Evolutionary conservation across 2,888 invertebrate species (phyloP).

Genomic region (Cryptosula pallasiana): DNA sequence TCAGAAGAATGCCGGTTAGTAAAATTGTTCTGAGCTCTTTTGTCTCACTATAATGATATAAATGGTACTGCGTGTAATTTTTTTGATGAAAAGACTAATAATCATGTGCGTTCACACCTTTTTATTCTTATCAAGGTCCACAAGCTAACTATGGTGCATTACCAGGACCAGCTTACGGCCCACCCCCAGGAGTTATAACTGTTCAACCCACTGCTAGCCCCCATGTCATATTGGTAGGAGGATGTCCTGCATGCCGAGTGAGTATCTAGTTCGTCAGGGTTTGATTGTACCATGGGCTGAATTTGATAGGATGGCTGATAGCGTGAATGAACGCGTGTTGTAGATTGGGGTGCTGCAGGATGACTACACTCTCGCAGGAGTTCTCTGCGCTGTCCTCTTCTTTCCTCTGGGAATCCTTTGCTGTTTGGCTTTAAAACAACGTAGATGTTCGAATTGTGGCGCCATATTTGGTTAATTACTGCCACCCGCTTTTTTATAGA

Average conservation of each 20-base stretch:
- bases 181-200: conserved; percentile 26
- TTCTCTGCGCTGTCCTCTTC: conserved; percentile 76
- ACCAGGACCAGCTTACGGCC: background rate
- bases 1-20: conserved; percentile 8
- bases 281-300: background rate
- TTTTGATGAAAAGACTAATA: too few species aligned
- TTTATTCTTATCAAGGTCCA: background rate
- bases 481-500: too few species aligned
- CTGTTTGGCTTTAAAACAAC: conserved; percentile 75
- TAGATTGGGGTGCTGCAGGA: conserved; percentile 77
- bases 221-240: conserved; percentile 76
- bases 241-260: conserved; percentile 80
- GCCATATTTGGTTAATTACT: conserved; percentile 66
- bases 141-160: conserved; percentile 3
- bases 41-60: too few species aligned
- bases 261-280: background rate
- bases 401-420: conserved; percentile 83
- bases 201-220: conserved; percentile 50
- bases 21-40: too few species aligned
- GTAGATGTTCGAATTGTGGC: conserved; percentile 80
- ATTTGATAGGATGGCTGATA: background rate
- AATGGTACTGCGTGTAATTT: too few species aligned
- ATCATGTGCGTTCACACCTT: background rate
- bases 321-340: too few species aligned
- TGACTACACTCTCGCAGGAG: conserved; percentile 76